Conservation (phyloP, 2,888 invertebrate species). For the Athalia circularis region DNA sequence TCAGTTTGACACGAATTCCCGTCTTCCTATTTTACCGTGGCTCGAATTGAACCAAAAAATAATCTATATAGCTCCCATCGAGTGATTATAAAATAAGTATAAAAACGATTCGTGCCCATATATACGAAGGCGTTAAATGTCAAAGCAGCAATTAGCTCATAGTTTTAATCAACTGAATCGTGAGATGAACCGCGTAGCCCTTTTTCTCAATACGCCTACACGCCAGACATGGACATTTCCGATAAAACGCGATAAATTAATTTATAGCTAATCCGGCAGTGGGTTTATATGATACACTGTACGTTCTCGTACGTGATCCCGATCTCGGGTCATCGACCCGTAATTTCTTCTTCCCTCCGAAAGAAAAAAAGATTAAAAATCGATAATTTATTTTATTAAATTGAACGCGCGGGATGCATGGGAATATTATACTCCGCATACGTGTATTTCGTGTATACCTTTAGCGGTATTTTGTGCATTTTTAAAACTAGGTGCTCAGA, state of each 20-base stretch:
- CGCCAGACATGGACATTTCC: slow-evolving; percentile 25
- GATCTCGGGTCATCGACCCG: slow-evolving; percentile 23
- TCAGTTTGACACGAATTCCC: slow-evolving; percentile 35
- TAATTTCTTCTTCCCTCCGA: not conserved
- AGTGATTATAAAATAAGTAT: not conserved
- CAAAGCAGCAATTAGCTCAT: slow-evolving; percentile 33
- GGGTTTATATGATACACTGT: not conserved
- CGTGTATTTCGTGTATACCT: no score
- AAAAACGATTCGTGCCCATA: not conserved
- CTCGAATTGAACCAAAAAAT: not conserved
- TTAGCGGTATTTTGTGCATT: no score
- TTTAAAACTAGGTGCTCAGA: no score
- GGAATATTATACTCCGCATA: no score
- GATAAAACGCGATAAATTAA: slow-evolving; percentile 40
- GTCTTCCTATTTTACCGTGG: slow-evolving; percentile 7
- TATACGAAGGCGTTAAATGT: slow-evolving; percentile 33
- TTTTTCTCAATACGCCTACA: slow-evolving; percentile 13
- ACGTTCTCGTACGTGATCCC: not conserved
- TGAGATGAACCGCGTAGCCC: slow-evolving; percentile 37
- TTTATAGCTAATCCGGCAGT: slow-evolving; percentile 26
- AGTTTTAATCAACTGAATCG: slow-evolving; percentile 39
- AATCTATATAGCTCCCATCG: not conserved
- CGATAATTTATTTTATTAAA: not conserved
- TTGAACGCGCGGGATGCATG: no score
- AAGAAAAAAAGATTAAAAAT: not conserved